phyloP scores from a whole-genome alignment of 2,113 vertebrate species.

The Sinocyclocheilus anshuiensis region DNA sequence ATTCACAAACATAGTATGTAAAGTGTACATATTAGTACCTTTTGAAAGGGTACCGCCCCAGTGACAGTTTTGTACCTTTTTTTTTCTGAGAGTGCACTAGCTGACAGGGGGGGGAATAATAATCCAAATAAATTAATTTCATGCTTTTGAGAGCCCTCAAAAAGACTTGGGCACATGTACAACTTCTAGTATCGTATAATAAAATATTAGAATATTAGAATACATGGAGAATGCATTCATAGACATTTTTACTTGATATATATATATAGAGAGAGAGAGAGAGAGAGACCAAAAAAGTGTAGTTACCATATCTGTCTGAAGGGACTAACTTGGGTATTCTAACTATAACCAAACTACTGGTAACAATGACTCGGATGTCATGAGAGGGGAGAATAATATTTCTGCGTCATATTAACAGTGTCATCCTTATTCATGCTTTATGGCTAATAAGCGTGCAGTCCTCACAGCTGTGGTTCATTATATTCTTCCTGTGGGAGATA shows the following conservation, averaged over 20 bases:
- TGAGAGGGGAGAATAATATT: neutral
- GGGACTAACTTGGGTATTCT: neutral
- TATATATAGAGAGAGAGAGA: no score
- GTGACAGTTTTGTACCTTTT: no score
- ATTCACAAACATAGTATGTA: no score
- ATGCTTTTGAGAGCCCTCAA: neutral
- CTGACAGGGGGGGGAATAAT: no score
- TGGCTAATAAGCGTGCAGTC: constrained; percentile 18
- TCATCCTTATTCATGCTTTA: constrained; percentile 10
- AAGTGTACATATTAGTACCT: no score
- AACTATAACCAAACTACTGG: neutral
- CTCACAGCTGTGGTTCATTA: constrained; percentile 12
- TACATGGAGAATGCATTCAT: neutral
- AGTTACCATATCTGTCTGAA: no score
- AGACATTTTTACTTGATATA: no score
- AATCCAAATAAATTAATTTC: no score
- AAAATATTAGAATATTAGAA: neutral
- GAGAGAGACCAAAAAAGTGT: no score
- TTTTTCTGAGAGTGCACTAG: no score
- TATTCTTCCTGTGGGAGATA: constrained; percentile 8
- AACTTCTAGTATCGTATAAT: neutral
- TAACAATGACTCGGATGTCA: neutral
- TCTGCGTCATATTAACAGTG: constrained; percentile 13
- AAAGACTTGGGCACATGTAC: neutral
- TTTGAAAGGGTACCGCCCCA: no score